Percentiles rank a stretch among this genome's conserved stretches.
Evolutionary conservation across 1,140 invertebrate genomes (phyloP).

Genomic region (Oedothorax gibbosus): DNA sequence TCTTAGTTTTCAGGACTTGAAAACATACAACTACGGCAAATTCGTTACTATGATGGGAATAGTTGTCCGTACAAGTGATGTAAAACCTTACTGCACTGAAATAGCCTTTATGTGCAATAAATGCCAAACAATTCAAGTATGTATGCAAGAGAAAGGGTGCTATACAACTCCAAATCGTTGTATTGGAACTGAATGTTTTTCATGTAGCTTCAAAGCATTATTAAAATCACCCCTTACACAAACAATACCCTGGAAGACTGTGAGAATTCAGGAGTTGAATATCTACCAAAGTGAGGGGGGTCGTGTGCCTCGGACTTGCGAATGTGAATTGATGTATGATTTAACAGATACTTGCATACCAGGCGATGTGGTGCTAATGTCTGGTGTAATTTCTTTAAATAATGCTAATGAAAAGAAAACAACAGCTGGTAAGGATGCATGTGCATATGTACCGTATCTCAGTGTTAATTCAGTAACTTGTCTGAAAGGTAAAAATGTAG

Average conservation of each 20-base stretch:
- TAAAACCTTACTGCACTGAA: slow-evolving; percentile 79
- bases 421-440: slow-evolving; percentile 71
- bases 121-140: slow-evolving; percentile 76
- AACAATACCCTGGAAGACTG: slow-evolving; percentile 81
- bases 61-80: slow-evolving; percentile 83
- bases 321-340: slow-evolving; percentile 88
- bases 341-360: slow-evolving; percentile 88
- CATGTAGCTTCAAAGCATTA: slow-evolving; percentile 76
- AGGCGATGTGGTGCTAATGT: slow-evolving; percentile 88
- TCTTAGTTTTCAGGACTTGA: slow-evolving; percentile 79
- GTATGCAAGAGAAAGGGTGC: slow-evolving; percentile 75
- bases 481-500: slow-evolving; percentile 65
- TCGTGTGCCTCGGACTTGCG: slow-evolving; percentile 84
- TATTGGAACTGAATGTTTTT: slow-evolving; percentile 71
- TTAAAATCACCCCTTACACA: slow-evolving; percentile 78
- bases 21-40: slow-evolving; percentile 84
- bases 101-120: slow-evolving; percentile 82
- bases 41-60: slow-evolving; percentile 86
- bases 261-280: slow-evolving; percentile 83
- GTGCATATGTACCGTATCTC: slow-evolving; percentile 80
- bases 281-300: slow-evolving; percentile 78
- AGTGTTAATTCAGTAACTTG: slow-evolving; percentile 78
- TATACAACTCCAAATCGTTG: slow-evolving; percentile 73
- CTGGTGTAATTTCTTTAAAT: slow-evolving; percentile 84
- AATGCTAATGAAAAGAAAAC: slow-evolving; percentile 68